A percentile compares a stretch with the other conserved stretches of the same genome.
phyloP scores from a whole-genome alignment of 2,797 vertebrate genomes.

The Rhinoraja longicauda region DNA sequence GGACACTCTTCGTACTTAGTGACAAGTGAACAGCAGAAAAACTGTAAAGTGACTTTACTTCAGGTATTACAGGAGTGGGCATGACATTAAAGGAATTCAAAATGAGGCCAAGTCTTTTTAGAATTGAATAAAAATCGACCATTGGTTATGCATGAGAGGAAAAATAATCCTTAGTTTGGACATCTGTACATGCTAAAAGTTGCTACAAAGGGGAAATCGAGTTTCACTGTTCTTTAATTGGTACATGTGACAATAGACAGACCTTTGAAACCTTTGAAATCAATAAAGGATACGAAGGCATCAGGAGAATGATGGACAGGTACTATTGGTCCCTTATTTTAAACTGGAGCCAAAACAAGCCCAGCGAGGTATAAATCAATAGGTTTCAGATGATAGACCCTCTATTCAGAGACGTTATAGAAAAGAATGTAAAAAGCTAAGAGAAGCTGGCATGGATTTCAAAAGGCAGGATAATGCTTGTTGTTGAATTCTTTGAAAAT shows the following conservation, averaged over 20 bases:
- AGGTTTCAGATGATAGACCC: background rate
- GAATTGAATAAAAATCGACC: background rate
- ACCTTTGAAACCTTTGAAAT: background rate
- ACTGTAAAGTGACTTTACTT: background rate
- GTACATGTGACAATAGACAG: too few relatives aligned
- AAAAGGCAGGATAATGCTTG: background rate
- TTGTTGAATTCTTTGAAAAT: background rate
- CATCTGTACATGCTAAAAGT: background rate
- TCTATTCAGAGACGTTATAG: background rate
- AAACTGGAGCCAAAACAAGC: background rate
- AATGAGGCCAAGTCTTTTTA: background rate
- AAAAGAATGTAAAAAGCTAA: background rate
- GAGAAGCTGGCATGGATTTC: background rate
- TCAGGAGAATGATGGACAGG: background rate
- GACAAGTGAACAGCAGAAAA: background rate
- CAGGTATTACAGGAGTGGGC: background rate
- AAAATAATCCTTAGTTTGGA: background rate
- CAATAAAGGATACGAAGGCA: background rate
- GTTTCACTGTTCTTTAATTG: too few relatives aligned
- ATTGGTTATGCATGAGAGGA: background rate
- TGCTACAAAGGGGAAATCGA: background rate
- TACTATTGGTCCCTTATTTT: background rate
- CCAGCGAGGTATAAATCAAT: background rate
- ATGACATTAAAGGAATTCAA: background rate
- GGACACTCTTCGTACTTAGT: background rate